Base-by-base conservation (phyloP, 2,888 invertebrate species). In the Lochmaea capreae region DNA sequence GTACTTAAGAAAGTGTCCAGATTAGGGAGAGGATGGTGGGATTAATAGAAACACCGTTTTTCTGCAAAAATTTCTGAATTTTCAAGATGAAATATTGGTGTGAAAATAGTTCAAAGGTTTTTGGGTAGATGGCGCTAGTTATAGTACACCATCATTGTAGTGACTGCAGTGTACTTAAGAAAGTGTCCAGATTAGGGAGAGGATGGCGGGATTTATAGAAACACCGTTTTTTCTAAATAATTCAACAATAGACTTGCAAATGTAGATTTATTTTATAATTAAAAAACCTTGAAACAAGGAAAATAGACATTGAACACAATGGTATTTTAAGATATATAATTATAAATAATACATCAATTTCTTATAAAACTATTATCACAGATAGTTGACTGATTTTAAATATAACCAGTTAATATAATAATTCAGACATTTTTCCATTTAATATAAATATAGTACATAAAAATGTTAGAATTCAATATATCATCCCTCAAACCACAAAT, bases 311-410 rank as follows among this genome's bases (percentile, higher is more conserved):
- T 65, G 62, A 62, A 62, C 62, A 62, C 62, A 62, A 39, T 62
- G 62, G 62, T 42, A 62, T 62, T 62, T 62, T 43, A 62, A 62
- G 62, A 42, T 62, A 62, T 62, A 65, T 63, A 70, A 8, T 69
- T 69, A 69, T 67, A 67, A 49, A 68, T 68, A 71, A 65, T 71
- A 71, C 70, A 71, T 71, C 70, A 58, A 71, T 58, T 46, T 65
- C 14, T 65, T 65, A 63, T 14, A 71, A 71, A 33, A 65, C 46
- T 71, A 69, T 57, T 71, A 71, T 71, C 70, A 71, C 70, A 71
- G 70, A 71, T 71, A 58, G 52, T 65, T 71, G 57, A 54, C 65
- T 65, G 70, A 57, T 65, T 57, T 71, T 57, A 71, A 71, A 71
- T 54, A 65, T 16, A 46, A 71, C 70, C 70, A 71, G 70, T 57